Conservation (phyloP, 2,797 vertebrate genomes). For the Pelobates cultripes region DNA sequence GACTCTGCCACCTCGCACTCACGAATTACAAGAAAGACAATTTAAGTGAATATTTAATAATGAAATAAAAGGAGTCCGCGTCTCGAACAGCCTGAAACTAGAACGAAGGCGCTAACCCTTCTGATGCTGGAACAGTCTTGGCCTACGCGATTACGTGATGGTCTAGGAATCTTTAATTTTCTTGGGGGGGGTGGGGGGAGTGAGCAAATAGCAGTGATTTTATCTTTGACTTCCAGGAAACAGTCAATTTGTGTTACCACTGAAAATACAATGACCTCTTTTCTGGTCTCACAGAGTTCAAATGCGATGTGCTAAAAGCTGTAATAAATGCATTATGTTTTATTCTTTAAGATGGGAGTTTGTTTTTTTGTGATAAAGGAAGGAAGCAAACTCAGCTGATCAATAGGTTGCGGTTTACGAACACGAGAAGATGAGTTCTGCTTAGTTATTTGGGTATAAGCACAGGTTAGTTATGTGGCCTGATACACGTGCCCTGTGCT, state of each 20-base stretch:
- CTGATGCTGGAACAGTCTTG: not conserved
- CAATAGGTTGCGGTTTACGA: not conserved
- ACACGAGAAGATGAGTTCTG: not conserved
- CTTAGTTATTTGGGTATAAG: too few relatives aligned
- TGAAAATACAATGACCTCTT: not conserved
- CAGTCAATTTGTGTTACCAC: too few relatives aligned
- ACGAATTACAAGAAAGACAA: conserved; percentile 58
- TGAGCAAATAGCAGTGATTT: too few relatives aligned
- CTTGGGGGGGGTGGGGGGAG: too few relatives aligned
- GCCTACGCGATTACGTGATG: not conserved
- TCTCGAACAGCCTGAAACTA: conserved; percentile 44
- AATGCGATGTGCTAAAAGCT: not conserved
- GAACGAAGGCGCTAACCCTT: conserved; percentile 44
- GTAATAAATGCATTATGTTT: not conserved
- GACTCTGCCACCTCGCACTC: conserved; percentile 55
- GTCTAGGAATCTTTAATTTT: not conserved
- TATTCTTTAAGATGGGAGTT: not conserved
- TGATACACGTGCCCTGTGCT: too few relatives aligned
- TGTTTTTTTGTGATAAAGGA: not conserved
- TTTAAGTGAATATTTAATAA: conserved; percentile 58
- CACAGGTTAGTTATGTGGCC: too few relatives aligned
- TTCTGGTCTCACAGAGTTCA: not conserved
- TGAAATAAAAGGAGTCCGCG: conserved; percentile 54
- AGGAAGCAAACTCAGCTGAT: not conserved
- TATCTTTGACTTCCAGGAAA: too few relatives aligned